Percentiles rank a stretch among this genome's conserved stretches.
These are phyloP conservation scores for Etia nguti DNA, from an alignment of 2,113 vertebrate species.

Conservation along the genomic window DNA sequence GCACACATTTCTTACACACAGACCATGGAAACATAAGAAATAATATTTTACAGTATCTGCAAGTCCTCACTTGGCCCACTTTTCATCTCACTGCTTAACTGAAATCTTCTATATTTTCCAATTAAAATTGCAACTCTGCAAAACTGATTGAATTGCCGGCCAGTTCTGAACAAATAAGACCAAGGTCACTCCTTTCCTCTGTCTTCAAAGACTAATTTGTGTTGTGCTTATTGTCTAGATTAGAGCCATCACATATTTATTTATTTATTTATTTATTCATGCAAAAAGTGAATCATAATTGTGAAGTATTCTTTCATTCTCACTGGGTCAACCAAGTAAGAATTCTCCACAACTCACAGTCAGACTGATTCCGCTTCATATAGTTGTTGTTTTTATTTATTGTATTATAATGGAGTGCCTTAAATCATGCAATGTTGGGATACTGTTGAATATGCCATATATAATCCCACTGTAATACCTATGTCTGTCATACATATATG, in stretches of 20 bases:
- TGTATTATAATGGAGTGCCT: constrained; percentile 50
- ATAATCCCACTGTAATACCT: background rate
- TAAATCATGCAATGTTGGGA: constrained; percentile 10
- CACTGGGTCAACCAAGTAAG: background rate
- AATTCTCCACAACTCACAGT: background rate
- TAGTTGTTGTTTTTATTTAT: background rate
- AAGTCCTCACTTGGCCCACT: background rate
- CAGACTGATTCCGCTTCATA: background rate
- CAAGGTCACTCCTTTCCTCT: background rate
- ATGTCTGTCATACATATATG: constrained; percentile 3
- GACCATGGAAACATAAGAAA: background rate
- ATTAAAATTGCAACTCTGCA: background rate
- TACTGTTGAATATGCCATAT: constrained; percentile 36
- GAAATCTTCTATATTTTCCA: background rate
- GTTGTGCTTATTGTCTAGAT: background rate
- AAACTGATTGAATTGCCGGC: background rate
- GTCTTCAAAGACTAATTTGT: background rate
- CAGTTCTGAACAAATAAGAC: background rate
- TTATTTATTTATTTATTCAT: background rate
- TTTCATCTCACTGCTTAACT: background rate
- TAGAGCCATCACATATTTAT: background rate
- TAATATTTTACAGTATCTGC: background rate
- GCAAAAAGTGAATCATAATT: background rate
- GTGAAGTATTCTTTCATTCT: constrained; percentile 11
- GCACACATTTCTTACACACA: background rate